phyloP scores from a whole-genome alignment of 2,797 vertebrate genomes.

The Labeo calbasu region DNA sequence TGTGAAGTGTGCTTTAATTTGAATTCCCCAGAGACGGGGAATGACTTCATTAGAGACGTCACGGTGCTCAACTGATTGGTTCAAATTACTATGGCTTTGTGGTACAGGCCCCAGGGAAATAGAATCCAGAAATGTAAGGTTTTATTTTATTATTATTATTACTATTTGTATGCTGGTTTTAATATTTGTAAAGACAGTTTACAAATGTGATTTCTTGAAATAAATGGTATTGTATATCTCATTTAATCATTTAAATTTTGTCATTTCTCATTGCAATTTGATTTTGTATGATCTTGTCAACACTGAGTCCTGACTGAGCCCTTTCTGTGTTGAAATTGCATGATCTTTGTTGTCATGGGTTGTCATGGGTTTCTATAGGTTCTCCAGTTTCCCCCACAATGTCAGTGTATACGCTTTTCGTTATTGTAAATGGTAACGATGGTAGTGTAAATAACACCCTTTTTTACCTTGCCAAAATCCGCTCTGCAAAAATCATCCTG shows the following conservation, averaged over 20 bases:
- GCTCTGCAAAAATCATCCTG: no score
- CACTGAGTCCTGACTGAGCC: background rate
- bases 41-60: background rate
- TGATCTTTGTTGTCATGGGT: background rate
- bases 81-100: background rate
- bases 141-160: background rate
- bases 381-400: background rate
- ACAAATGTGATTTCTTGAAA: background rate
- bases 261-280: background rate
- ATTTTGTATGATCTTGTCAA: background rate
- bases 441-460: no score
- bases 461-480: no score
- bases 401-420: no score
- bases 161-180: background rate
- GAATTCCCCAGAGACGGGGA: background rate
- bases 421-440: no score
- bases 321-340: background rate
- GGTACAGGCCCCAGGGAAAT: background rate
- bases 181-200: background rate
- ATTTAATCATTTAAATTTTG: background rate
- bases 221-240: background rate
- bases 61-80: background rate
- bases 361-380: background rate
- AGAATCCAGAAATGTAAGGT: background rate
- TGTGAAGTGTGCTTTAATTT: background rate